phyloP scores from a whole-genome alignment of 2,797 vertebrate genomes.

The Triplophysa bombifrons region DNA sequence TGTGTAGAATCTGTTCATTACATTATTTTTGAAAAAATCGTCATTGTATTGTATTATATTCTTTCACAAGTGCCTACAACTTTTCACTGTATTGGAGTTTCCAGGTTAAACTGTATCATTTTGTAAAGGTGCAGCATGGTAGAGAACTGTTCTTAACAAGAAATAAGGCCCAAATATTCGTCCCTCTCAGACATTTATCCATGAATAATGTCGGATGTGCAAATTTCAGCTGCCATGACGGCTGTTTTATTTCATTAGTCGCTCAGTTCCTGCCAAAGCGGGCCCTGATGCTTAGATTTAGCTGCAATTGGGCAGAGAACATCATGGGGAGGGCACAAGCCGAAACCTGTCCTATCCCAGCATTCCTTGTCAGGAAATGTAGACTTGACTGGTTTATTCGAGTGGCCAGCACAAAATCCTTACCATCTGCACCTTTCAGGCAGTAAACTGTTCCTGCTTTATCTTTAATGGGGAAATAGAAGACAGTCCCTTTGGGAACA shows the following conservation, averaged over 20 bases:
- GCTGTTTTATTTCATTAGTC: constrained; percentile 51
- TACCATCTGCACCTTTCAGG: constrained; percentile 55
- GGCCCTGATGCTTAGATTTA: constrained; percentile 36
- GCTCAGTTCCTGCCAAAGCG: constrained; percentile 43
- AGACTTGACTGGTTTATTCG: constrained; percentile 38
- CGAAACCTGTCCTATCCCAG: constrained; percentile 27
- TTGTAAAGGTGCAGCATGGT: not conserved
- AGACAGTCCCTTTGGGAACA: constrained; percentile 58
- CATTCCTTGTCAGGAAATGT: constrained; percentile 26
- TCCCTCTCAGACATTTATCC: constrained; percentile 27
- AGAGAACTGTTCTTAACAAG: constrained; percentile 7
- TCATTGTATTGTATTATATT: not conserved
- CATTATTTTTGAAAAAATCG: not conserved
- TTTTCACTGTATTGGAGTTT: constrained; percentile 12
- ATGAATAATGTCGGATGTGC: constrained; percentile 51
- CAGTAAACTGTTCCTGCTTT: constrained; percentile 54
- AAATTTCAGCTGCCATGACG: constrained; percentile 49
- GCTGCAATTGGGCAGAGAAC: constrained; percentile 8
- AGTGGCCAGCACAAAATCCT: constrained; percentile 49
- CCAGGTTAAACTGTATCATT: not conserved
- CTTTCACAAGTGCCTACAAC: not conserved
- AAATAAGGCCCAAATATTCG: constrained; percentile 22
- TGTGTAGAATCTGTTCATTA: no score
- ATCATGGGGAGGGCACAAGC: constrained; percentile 5
- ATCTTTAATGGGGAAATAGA: constrained; percentile 61